Evolutionary conservation across 2,888 invertebrate genomes (phyloP).

Genomic region (Furcula furcula): DNA sequence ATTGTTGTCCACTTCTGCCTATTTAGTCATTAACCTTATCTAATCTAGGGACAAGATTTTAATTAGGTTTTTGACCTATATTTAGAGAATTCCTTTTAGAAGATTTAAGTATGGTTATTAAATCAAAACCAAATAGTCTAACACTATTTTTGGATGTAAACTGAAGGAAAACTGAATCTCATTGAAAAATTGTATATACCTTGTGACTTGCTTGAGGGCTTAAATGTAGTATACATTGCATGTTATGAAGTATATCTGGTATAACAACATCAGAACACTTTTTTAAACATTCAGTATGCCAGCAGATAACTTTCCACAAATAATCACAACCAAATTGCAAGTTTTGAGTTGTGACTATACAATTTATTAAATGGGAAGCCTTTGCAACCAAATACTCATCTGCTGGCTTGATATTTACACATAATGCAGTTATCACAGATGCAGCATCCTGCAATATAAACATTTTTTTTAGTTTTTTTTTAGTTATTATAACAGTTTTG

Average conservation of each 20-base stretch:
- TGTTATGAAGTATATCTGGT: slow-evolving; percentile 66
- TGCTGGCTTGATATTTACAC: slow-evolving; percentile 59
- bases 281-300: slow-evolving; percentile 68
- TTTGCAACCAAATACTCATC: slow-evolving; percentile 81
- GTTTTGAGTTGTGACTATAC: slow-evolving; percentile 78
- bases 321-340: slow-evolving; percentile 56
- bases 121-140: too few relatives aligned
- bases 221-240: slow-evolving; percentile 61
- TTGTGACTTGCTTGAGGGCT: slow-evolving; percentile 47
- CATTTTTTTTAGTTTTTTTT: background rate
- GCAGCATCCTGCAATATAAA: slow-evolving; percentile 54
- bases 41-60: too few relatives aligned
- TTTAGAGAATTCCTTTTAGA: too few relatives aligned
- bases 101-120: too few relatives aligned
- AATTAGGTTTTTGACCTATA: too few relatives aligned
- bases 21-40: too few relatives aligned
- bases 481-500: background rate
- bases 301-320: slow-evolving; percentile 56
- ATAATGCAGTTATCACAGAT: slow-evolving; percentile 53
- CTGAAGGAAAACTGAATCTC: too few relatives aligned
- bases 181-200: too few relatives aligned
- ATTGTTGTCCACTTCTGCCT: too few relatives aligned
- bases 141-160: too few relatives aligned
- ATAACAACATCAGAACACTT: slow-evolving; percentile 62
- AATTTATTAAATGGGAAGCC: slow-evolving; percentile 80